phyloP scores from a whole-genome alignment of 2,888 invertebrate genomes.

The Orthosia gothica region DNA sequence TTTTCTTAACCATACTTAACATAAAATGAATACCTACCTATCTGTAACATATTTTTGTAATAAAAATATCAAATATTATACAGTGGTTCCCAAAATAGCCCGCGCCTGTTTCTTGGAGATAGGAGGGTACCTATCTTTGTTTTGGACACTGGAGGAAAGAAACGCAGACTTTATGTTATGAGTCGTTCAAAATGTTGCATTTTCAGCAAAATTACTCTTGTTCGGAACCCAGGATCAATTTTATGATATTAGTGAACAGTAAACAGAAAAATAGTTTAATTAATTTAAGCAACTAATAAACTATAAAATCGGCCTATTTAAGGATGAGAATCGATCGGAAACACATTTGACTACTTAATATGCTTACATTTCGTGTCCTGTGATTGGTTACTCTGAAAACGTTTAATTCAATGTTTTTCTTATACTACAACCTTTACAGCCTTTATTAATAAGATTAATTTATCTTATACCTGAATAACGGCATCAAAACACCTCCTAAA shows the following conservation, averaged over 20 bases:
- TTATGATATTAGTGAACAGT: background rate
- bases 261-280: background rate
- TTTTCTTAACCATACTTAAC: too few species aligned
- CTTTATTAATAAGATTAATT: constrained; percentile 17
- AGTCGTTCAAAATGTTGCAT: background rate
- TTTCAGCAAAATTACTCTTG: background rate
- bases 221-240: background rate
- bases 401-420: background rate
- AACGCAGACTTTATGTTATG: background rate
- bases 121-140: background rate
- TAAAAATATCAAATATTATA: too few species aligned
- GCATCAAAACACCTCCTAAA: constrained; percentile 30
- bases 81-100: too few species aligned
- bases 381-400: background rate
- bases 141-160: background rate
- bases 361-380: background rate
- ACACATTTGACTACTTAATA: background rate
- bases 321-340: background rate
- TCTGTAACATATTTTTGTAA: too few species aligned
- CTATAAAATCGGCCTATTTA: too few species aligned
- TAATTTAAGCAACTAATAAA: background rate
- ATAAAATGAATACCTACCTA: too few species aligned
- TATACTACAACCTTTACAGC: constrained; percentile 20
- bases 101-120: too few species aligned
- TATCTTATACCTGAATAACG: constrained; percentile 15